phyloP scores from a whole-genome alignment of 2,113 vertebrate species.

The Syngnathoides biaculeatus region DNA sequence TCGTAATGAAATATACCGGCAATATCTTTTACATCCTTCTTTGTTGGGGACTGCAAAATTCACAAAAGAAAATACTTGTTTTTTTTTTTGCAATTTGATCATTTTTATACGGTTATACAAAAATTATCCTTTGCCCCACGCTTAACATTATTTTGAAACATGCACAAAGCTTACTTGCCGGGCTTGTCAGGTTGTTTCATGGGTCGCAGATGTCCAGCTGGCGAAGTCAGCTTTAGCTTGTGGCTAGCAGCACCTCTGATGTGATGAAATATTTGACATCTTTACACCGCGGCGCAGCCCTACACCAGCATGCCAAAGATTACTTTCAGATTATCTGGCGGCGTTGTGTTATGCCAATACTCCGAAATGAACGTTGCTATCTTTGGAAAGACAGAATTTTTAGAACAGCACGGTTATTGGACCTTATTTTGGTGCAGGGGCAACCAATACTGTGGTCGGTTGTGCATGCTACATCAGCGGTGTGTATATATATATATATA shows the following conservation, averaged over 20 bases:
- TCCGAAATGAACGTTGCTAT: not conserved
- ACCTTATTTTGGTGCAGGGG: not conserved
- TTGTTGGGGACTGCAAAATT: too few relatives aligned
- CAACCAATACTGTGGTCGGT: not conserved
- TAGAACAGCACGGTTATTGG: not conserved
- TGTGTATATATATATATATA: too few relatives aligned
- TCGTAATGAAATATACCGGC: not conserved
- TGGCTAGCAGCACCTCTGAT: slow-evolving; percentile 48
- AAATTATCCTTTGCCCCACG: too few relatives aligned
- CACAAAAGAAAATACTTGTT: too few relatives aligned
- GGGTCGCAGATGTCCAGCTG: slow-evolving; percentile 52
- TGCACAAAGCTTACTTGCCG: slow-evolving; percentile 23
- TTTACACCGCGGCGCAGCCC: slow-evolving; percentile 33
- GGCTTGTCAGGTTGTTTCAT: slow-evolving; percentile 56
- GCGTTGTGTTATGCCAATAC: not conserved
- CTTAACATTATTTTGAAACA: not conserved
- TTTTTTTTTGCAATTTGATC: not conserved
- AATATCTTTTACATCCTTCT: not conserved
- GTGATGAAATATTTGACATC: slow-evolving; percentile 51
- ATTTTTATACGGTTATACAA: too few relatives aligned
- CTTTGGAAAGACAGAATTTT: not conserved
- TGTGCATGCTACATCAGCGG: too few relatives aligned
- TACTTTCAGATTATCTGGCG: not conserved
- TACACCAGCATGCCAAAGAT: slow-evolving; percentile 27
- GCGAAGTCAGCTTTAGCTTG: slow-evolving; percentile 54